A percentile compares a stretch with the other conserved stretches of the same genome.
Evolutionary conservation across 1,140 invertebrate species (phyloP).

Genomic region (Ceratina australensis): DNA sequence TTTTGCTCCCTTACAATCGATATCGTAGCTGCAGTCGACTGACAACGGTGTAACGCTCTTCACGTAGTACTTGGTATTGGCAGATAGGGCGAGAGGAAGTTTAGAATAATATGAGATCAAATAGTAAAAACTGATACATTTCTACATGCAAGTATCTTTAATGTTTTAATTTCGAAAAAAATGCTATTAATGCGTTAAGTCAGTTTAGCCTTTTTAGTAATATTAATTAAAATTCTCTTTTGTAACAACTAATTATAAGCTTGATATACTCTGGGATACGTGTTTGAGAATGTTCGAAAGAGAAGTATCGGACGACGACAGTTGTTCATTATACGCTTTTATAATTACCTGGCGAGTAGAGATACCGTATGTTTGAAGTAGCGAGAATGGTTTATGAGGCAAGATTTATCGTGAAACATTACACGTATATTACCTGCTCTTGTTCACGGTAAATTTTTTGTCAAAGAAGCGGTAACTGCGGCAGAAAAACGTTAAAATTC

Average conservation of each 20-base stretch:
- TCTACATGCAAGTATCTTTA: too few species aligned
- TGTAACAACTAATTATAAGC: too few species aligned
- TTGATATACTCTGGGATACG: too few species aligned
- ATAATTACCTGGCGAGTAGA: neutral
- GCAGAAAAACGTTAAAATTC: too few species aligned
- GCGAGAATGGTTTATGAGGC: neutral
- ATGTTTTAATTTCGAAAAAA: too few species aligned
- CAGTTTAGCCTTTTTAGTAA: too few species aligned
- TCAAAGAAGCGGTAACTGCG: too few species aligned
- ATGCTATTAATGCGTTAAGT: too few species aligned
- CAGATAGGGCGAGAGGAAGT: too few species aligned
- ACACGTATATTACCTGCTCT: neutral
- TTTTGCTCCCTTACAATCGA: slow-evolving; percentile 46
- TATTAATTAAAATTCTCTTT: too few species aligned
- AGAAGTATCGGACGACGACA: slow-evolving; percentile 7
- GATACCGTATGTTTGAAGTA: neutral
- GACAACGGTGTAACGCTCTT: slow-evolving; percentile 57
- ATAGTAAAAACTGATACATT: too few species aligned
- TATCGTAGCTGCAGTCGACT: slow-evolving; percentile 53
- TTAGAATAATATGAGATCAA: too few species aligned
- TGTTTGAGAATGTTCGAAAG: neutral
- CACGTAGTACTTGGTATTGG: slow-evolving; percentile 51
- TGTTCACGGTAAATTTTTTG: neutral
- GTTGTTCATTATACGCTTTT: slow-evolving; percentile 4
- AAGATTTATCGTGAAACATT: neutral